Base-by-base conservation (phyloP, 2,797 vertebrate genomes). In the Diglossa cyanea region DNA sequence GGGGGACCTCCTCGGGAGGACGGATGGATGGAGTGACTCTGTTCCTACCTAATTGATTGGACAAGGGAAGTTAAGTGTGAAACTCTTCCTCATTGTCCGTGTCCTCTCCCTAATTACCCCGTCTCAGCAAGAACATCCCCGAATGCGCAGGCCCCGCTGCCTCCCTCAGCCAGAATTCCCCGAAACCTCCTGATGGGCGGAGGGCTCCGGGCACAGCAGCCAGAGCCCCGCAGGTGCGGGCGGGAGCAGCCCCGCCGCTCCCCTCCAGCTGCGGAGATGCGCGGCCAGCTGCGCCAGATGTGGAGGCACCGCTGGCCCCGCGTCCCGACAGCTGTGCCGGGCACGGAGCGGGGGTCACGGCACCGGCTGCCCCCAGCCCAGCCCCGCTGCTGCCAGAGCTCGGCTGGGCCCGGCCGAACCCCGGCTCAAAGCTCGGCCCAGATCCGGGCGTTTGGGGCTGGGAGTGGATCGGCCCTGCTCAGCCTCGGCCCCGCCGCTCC, bases 141-240 rank as follows among this genome's bases (percentile, higher is more conserved):
- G 0, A 35, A 9, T 2, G 42, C 13, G 47, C 9, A 1, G 42
- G n/a, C 48, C 20, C 0, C 6, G 3, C 11, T 26, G 35, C 19
- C 24, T 66, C 61, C 68, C 77, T 44, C 77, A 30, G 77, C 85
- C 15, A 16, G 81, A 23, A 37, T 42, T 33, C 42, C 60, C 39
- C 50, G 74, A 3, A 2, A 9, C 2, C 13, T 7, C 50, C 20
- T 2, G 31, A 9, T 3, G 17, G n/a, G 63, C 68, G 10, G 44
- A 63, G 78, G 50, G 74, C 1, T 61, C 45, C 3, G 21, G 2
- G 25, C 14, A 0, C 10, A 44, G 4, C 65, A 17, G 40, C 31
- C 48, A 3, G 25, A 79, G 82, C 66, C 57, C 31, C 1, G 1
- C 31, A 19, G 55, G 24, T 37, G 55, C 17, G 33, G 55, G 2